Percentiles rank a stretch among this genome's conserved stretches.
Conservation (phyloP, 2,797 vertebrate species). For the Galago senegalensis region DNA sequence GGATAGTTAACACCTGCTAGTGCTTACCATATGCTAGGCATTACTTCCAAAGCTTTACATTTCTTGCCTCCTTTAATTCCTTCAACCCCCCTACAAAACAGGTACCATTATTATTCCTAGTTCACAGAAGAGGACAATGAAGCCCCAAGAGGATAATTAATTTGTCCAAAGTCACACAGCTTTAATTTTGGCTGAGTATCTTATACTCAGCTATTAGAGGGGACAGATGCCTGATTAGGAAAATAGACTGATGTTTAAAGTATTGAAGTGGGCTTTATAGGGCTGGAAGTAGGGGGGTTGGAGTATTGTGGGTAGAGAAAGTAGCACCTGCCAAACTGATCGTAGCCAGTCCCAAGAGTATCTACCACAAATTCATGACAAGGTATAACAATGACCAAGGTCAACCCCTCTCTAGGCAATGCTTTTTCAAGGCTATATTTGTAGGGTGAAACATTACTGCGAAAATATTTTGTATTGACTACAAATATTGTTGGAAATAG, state of each 20-base stretch:
- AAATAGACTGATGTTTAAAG: background rate
- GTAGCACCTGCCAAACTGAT: background rate
- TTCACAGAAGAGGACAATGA: slow-evolving; percentile 22
- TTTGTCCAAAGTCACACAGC: background rate
- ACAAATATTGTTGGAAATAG: slow-evolving; percentile 48
- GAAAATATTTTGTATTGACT: slow-evolving; percentile 57
- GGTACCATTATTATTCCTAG: background rate
- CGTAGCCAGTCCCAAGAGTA: background rate
- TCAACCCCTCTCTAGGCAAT: background rate
- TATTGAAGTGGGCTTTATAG: background rate
- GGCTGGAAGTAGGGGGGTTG: background rate
- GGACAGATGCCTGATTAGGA: background rate
- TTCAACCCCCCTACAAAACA: background rate
- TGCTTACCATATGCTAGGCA: background rate
- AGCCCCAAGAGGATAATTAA: background rate
- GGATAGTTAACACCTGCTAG: background rate
- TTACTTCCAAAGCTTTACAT: background rate
- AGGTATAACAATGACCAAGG: background rate
- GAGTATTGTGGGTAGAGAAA: background rate
- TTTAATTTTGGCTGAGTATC: background rate
- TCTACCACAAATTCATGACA: background rate
- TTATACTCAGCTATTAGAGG: background rate
- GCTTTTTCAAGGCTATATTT: slow-evolving; percentile 55
- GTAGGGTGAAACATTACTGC: slow-evolving; percentile 43
- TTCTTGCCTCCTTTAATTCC: slow-evolving; percentile 1